Evolutionary conservation across 2,113 vertebrate genomes (phyloP), one percentile per base, ranked within the genome.

Genomic region (Nothobranchius furzeri): DNA sequence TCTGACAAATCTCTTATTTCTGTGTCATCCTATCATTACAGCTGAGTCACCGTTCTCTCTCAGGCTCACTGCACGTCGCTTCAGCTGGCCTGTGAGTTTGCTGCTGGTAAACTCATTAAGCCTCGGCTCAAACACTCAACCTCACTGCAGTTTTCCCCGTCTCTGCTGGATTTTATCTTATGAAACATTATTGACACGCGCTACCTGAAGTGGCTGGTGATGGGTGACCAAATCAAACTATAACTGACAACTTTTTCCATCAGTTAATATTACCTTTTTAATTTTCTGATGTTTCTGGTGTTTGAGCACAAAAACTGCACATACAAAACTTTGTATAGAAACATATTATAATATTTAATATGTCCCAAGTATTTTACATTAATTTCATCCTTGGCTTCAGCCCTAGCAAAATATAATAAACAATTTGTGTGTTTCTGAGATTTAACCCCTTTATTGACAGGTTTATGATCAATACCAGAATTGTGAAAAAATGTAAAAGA

Each of bases 91-190:
- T 60, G 47, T 43, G 56, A 36, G 60, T 54, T 7, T 12, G 15
- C 24, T 50, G 51, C 50, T 51, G 72, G 80, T 62, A 72, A 76
- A 84, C 43, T 81, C 59, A 79, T 68, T 55, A 62, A 84, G 40
- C 48, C 64, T 50, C 25, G 12, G 55, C 58, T 68, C 50, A 52
- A 49, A 70, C 72, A 75, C 79, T 81, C 67, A 72, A 76, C 72
- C 70, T 64, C 62, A 1, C 47, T 60, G 46, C 35, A 50, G 49
- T 45, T 37, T 36, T 15, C 48, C 30, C n/a, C 5, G 9, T 66
- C 46, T 20, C 45, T 1, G 63, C 59, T 49, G 6, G 24, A 55
- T 73, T 73, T 65, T 6, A 30, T 42, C 52, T 66, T n/a, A 12
- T 60, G 50, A 60, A 5, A 58, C 43, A 7, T 59, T 52, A 58